Conservation (phyloP, 2,888 invertebrate genomes). For the Luperina nickerlii region DNA sequence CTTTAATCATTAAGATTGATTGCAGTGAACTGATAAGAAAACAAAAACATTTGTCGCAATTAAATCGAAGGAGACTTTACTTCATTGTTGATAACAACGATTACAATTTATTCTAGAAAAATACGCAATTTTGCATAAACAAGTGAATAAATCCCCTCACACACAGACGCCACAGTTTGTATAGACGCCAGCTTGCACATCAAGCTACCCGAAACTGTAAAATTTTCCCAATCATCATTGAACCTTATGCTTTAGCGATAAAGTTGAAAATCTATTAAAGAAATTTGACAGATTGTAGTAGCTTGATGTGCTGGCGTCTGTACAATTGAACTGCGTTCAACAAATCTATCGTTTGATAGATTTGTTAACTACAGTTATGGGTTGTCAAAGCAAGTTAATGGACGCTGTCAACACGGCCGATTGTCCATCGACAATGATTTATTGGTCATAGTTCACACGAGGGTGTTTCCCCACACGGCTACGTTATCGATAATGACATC, state of each 20-base stretch:
- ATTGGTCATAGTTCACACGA: slow-evolving; percentile 27
- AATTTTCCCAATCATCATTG: too few species aligned
- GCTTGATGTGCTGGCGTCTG: too few species aligned
- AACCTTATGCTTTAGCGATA: too few species aligned
- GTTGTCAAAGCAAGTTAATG: slow-evolving; percentile 25
- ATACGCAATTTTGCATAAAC: slow-evolving; percentile 14
- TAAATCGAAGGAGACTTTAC: slow-evolving; percentile 24
- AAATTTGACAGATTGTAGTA: too few species aligned
- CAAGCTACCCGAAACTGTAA: too few species aligned
- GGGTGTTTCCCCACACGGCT: slow-evolving; percentile 34
- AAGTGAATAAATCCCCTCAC: background rate
- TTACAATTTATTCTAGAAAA: slow-evolving; percentile 36
- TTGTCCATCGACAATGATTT: slow-evolving; percentile 43
- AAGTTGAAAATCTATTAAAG: too few species aligned
- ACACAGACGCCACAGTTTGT: background rate
- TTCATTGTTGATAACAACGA: slow-evolving; percentile 30
- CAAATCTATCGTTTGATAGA: background rate
- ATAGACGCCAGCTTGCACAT: too few species aligned
- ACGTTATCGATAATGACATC: slow-evolving; percentile 33
- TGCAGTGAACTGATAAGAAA: slow-evolving; percentile 20
- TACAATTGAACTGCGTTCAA: slow-evolving; percentile 15
- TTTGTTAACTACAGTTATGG: slow-evolving; percentile 7
- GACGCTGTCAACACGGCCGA: slow-evolving; percentile 37
- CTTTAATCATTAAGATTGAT: too few species aligned
- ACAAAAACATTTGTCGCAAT: slow-evolving; percentile 32